Base-by-base conservation (phyloP, 2,797 vertebrate species). In the Synaphobranchus kaupii region DNA sequence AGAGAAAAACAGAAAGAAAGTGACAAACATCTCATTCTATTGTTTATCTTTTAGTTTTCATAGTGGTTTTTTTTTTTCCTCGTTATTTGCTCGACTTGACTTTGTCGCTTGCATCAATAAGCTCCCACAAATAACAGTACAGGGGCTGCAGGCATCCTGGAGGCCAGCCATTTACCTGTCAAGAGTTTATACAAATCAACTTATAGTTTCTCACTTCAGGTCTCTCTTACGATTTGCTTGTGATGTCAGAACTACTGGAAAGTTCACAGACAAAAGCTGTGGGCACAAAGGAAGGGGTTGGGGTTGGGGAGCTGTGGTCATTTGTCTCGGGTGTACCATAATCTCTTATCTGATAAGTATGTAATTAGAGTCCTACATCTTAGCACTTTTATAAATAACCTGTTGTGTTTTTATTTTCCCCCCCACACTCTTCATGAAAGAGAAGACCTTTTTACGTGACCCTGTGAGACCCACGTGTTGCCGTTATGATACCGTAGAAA, bases 321-420 rank as follows among this genome's bases (percentile, higher is more conserved):
- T 95, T 96, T 96, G 96, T 91, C 86, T 90, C 93, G 92, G 92
- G 93, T 96, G 92, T 96, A 90, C 91, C 84, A 87, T 89, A 90
- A 94, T 95, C 93, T 95, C 83, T 96, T 78, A 94, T 95, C 96
- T 95, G 96, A 94, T 94, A 95, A 94, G 89, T 95, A 93, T 94
- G 94, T 94, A 92, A 94, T 95, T 96, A 94, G 94, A 95, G 96
- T 96, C 90, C 90, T 90, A 96, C 95, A 95, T 95, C 95, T 96
- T 96, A 96, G 96, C 96, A 97, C 97, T 97, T 97, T 97, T 96
- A 95, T 96, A 90, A 95, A 95, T 95, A 95, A 95, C 94, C 95
- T 94, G 94, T 94, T 95, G 94, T 94, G 82, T 86, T 80, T 91
- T 88, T 85, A 73, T 85, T 87, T 93, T 95, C 93, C 83, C 93